Percentiles rank a stretch among this genome's conserved stretches.
phyloP scores from a whole-genome alignment of 2,797 vertebrate species.

The Spinus pinus region DNA sequence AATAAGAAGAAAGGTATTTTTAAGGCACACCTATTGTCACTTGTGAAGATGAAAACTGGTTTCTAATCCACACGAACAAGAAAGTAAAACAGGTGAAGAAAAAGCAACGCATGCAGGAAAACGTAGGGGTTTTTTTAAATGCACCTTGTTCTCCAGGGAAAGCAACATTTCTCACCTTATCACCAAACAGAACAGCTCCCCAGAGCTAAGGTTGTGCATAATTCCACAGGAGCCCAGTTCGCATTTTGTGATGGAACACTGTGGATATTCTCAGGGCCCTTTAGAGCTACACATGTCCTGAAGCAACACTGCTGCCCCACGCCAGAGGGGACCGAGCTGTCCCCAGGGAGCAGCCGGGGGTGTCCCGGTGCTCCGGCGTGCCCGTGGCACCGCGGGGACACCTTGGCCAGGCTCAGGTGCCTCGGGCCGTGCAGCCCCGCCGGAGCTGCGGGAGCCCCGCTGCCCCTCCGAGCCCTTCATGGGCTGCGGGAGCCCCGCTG shows the following conservation, averaged over 20 bases:
- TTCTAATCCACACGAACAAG: background rate
- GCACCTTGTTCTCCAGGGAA: accelerated
- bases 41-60: background rate
- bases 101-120: background rate
- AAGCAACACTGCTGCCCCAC: accelerated
- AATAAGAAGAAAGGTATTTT: background rate
- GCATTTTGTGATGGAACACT: accelerated
- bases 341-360: background rate
- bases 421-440: accelerated
- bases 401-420: accelerated
- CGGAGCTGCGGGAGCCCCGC: background rate
- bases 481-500: too few species aligned
- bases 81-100: background rate
- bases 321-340: accelerated
- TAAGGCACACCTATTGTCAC: background rate
- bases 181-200: background rate
- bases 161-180: background rate
- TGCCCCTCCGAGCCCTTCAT: too few species aligned
- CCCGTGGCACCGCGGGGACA: background rate
- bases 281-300: accelerated
- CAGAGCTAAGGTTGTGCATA: accelerated
- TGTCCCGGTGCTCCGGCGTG: background rate
- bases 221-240: accelerated
- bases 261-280: background rate
- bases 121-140: accelerated